Evolutionary conservation across 2,113 vertebrate species (phyloP), one percentile per base, ranked within the genome.

Genomic region (Oceanites oceanicus): DNA sequence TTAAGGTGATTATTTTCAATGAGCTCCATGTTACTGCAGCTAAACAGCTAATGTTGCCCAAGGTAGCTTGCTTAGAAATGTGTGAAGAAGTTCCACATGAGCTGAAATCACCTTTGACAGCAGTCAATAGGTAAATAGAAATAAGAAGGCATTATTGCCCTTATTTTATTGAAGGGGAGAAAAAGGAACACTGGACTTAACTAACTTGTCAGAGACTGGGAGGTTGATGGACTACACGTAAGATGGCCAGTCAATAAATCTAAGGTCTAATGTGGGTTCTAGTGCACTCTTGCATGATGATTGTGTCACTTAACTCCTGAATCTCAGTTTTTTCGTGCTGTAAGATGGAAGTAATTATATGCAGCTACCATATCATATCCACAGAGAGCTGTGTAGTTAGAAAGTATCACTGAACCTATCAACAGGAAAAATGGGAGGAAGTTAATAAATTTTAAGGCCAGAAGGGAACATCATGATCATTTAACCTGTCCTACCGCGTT

Each of bases 361-460:
- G 88, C 90, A 95, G 88, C 88, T 85, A 91, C 95, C 61, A 78
- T 94, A 87, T 91, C 95, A 94, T 78, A 88, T 58, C 70, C 66
- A 72, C 59, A 78, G 92, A 91, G 68, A 86, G 68, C 91, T 94
- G 36, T 84, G 62, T 78, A 81, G 62, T 45, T 91, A 77, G 65
- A 94, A 92, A 92, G 73, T 95, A 81, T 78, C 68, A 42, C 80
- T 72, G 83, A 94, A 61, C 44, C 44, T 86, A 95, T 93, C 79
- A 86, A 89, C 61, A 96, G 79, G 72, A 97, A 95, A 94, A 95
- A 93, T 96, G 79, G 63, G 68, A 86, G 73, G 20, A 94, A 92
- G 73, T 89, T 93, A 95, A 93, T 96, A 96, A 77, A 92, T 94
- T 94, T 97, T 91, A 96, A 92, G 86, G 80, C 79, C 86, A 89